Conservation (phyloP, 2,113 vertebrate species). For the Rhynchomys soricoides region DNA sequence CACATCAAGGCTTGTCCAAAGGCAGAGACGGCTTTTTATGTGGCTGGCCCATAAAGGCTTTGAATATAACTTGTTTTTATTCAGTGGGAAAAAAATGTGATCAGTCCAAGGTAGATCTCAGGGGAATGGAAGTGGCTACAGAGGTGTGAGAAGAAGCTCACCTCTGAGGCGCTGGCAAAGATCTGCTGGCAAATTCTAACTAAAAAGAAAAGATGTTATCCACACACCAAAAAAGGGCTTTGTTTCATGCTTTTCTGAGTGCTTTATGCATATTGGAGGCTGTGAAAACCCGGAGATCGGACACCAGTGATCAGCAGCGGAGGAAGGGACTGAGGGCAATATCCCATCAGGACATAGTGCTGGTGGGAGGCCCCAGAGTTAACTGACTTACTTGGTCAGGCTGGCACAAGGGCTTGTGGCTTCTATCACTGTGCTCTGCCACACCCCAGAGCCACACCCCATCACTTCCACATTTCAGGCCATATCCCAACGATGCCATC, state of each 20-base stretch:
- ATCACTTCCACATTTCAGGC: not conserved
- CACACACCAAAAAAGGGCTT: not conserved
- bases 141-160: slow-evolving; percentile 38
- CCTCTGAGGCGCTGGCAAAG: slow-evolving; percentile 6
- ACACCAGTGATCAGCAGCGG: not conserved
- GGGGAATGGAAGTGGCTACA: slow-evolving; percentile 4
- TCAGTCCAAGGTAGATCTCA: slow-evolving; percentile 38
- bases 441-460: not conserved
- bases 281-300: not conserved
- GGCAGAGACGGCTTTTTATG: slow-evolving; percentile 44
- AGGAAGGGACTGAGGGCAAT: not conserved
- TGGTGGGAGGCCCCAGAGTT: not conserved
- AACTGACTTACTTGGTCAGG: not conserved
- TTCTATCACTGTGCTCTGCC: not conserved
- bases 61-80: slow-evolving; percentile 60
- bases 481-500: not conserved
- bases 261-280: not conserved
- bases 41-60: slow-evolving; percentile 24
- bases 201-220: slow-evolving; percentile 7
- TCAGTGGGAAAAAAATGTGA: not conserved
- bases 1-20: slow-evolving; percentile 1
- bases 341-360: not conserved
- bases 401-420: not conserved
- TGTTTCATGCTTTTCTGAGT: not conserved
- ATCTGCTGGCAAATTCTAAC: slow-evolving; percentile 23